These are phyloP conservation scores for Ceramica pisi DNA, from an alignment of 2,888 invertebrate species.

Conservation along the genomic window DNA sequence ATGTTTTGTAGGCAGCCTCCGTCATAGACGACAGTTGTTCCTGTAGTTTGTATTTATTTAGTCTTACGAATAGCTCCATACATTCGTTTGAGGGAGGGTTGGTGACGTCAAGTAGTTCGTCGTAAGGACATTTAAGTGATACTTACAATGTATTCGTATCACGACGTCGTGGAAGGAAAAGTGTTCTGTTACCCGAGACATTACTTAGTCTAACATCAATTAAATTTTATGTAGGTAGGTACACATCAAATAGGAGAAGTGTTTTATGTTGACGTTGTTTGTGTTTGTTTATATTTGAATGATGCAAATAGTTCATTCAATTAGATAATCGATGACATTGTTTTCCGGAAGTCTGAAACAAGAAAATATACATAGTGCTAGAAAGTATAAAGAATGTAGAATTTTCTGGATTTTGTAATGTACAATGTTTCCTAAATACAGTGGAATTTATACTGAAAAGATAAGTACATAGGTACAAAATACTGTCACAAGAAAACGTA, in stretches of 20 bases:
- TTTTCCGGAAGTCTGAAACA: neutral
- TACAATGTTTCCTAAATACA: neutral
- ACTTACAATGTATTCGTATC: slow-evolving; percentile 62
- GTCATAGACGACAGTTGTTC: slow-evolving; percentile 80
- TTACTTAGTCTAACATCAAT: slow-evolving; percentile 54
- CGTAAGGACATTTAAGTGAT: slow-evolving; percentile 62
- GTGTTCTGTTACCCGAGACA: slow-evolving; percentile 53
- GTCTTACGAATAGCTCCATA: slow-evolving; percentile 74
- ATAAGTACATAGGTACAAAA: slow-evolving; percentile 10
- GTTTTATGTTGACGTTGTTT: slow-evolving; percentile 35
- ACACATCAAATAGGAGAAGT: slow-evolving; percentile 51
- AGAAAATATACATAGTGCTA: neutral
- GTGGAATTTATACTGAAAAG: neutral
- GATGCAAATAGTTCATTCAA: neutral
- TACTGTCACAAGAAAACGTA: slow-evolving; percentile 24
- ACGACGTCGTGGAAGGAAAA: slow-evolving; percentile 38
- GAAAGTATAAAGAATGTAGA: neutral
- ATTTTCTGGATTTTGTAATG: neutral
- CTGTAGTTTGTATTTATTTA: slow-evolving; percentile 83
- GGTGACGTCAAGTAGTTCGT: slow-evolving; percentile 71
- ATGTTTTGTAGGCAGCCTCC: slow-evolving; percentile 83
- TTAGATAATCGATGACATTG: neutral
- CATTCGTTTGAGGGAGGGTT: slow-evolving; percentile 69
- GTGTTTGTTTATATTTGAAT: neutral
- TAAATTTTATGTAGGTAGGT: slow-evolving; percentile 49